phyloP scores from a whole-genome alignment of 1,140 invertebrate genomes.

The Hermetia illucens region DNA sequence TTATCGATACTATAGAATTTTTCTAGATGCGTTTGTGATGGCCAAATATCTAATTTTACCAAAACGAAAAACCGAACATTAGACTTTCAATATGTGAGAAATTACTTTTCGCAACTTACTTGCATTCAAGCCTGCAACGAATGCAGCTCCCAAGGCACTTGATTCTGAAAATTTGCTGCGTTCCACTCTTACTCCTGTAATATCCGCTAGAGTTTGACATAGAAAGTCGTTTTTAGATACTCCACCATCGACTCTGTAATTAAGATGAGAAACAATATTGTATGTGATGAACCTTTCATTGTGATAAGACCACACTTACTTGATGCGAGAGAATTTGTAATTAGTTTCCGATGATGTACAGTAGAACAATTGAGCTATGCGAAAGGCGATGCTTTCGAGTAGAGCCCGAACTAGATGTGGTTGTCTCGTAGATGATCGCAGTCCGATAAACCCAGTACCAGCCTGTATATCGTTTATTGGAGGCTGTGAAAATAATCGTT shows the following conservation, averaged over 20 bases:
- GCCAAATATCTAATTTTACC: conserved; percentile 49
- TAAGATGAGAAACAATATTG: conserved; percentile 4
- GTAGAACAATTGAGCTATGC: conserved; percentile 60
- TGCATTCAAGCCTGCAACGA: conserved; percentile 61
- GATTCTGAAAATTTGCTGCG: conserved; percentile 51
- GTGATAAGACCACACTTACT: conserved; percentile 30
- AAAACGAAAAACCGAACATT: conserved; percentile 46
- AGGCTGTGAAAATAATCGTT: conserved; percentile 39
- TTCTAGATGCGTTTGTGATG: too few relatives aligned
- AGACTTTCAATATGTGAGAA: conserved; percentile 5
- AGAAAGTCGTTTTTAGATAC: conserved; percentile 85
- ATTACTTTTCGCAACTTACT: conserved; percentile 35
- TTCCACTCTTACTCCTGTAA: conserved; percentile 59
- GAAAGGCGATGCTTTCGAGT: conserved; percentile 76
- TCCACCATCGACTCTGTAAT: conserved; percentile 77
- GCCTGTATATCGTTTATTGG: conserved; percentile 77
- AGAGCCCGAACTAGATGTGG: conserved; percentile 69
- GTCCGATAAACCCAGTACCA: conserved; percentile 68
- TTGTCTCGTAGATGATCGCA: conserved; percentile 63
- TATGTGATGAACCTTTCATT: neutral
- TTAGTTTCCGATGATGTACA: conserved; percentile 51
- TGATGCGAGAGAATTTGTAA: conserved; percentile 40
- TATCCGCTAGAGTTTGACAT: conserved; percentile 71
- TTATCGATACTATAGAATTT: conserved; percentile 41
- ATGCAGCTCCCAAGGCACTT: conserved; percentile 65